These are phyloP conservation scores for Gymnarchus niloticus DNA, from an alignment of 2,113 vertebrate genomes.

Conservation along the genomic window DNA sequence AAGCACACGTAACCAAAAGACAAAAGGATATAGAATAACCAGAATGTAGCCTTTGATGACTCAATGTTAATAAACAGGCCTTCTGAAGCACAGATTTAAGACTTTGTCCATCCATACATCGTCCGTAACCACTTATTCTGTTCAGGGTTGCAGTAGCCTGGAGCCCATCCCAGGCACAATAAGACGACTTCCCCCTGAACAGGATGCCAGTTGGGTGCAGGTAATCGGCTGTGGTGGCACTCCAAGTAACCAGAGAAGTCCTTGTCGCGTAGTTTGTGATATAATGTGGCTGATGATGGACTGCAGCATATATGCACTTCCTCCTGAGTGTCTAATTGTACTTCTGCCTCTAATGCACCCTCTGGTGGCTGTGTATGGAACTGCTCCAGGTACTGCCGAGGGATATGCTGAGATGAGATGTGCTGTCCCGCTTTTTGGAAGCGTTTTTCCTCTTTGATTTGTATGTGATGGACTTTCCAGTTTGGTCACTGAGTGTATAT, in stretches of 20 bases:
- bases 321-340: neutral
- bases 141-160: neutral
- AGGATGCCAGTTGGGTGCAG: neutral
- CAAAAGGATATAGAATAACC: neutral
- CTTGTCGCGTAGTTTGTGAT: neutral
- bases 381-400: neutral
- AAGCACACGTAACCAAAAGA: neutral
- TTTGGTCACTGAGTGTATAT: no score
- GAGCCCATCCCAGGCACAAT: neutral
- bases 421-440: neutral
- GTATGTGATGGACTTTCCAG: neutral
- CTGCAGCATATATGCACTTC: neutral
- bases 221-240: conserved; percentile 1
- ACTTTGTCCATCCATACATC: neutral
- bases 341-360: neutral
- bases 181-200: neutral
- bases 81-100: neutral
- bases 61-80: neutral
- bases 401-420: neutral
- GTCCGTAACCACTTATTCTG: neutral
- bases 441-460: neutral
- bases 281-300: neutral
- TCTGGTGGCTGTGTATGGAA: conserved; percentile 13
- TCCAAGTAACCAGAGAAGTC: neutral
- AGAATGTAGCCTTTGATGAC: neutral